Base-by-base conservation (phyloP, 1,140 invertebrate genomes). In the Rhyacophila brunnea region DNA sequence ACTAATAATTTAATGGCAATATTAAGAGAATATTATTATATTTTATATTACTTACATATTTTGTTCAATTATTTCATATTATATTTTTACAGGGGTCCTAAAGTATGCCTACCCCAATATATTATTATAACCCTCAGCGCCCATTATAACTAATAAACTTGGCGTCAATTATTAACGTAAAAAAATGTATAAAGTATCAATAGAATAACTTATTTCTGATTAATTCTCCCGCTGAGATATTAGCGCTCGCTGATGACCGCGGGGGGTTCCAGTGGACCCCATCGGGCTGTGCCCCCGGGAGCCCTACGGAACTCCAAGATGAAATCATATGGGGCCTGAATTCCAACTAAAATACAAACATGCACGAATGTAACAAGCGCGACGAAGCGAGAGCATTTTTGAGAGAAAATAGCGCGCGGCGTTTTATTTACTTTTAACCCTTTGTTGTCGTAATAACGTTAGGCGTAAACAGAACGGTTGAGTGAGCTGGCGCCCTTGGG, bases 401-500 rank as follows among this genome's bases (percentile, higher is more conserved):
- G 36, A 46, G 46, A 50, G 47, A 28, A 58, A 58, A 51, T 51
- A 45, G 18, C 47, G 55, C 55, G 28, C 44, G 47, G 50, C 38
- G 23, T 28, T 28, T 50, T 58, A 51, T 58, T 58, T 42, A 50
- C 34, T 17, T 32, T 13, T 38, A 58, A 58, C 55, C 55, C 47
- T 57, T 58, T 58, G 55, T 58, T 32, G 11, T 23, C 35, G 46
- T 58, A 58, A 58, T 58, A 58, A 50, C 46, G 46, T 58, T 58
- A 58, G 40, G 47, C 43, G 47, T 58, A 58, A 58, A 58, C 55
- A 58, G 55, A 46, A 58, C 55, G 55, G 54, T 47, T 43, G 35
- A 17, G 45, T 34, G 54, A 35, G 15, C 47, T 36, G 36, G 36
- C 38, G 36, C 55, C 47, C 35, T 44, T 15, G 45, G 17, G 34